A percentile compares a stretch with the other conserved stretches of the same genome.
Conservation (phyloP, 2,888 invertebrate genomes). For the Taenaris catops region DNA sequence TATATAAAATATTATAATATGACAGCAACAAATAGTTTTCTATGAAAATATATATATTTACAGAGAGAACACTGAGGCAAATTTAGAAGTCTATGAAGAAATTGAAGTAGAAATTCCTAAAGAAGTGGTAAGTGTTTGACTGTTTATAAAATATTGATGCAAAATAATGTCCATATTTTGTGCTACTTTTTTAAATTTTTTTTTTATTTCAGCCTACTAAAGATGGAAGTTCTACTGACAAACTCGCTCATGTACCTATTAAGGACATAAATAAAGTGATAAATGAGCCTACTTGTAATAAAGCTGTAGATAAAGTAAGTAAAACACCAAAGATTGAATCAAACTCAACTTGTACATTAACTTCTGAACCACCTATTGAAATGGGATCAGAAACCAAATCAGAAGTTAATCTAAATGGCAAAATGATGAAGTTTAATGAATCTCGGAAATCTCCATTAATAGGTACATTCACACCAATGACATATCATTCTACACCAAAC, state of each 20-base stretch:
- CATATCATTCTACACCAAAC: slow-evolving; percentile 68
- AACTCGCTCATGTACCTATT: slow-evolving; percentile 46
- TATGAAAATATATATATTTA: slow-evolving; percentile 24
- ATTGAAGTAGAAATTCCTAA: slow-evolving; percentile 67
- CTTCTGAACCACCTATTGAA: slow-evolving; percentile 38
- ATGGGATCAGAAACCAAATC: slow-evolving; percentile 38
- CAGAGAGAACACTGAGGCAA: slow-evolving; percentile 71
- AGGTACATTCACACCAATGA: slow-evolving; percentile 60
- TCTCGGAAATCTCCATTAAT: slow-evolving; percentile 63
- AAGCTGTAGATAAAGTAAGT: slow-evolving; percentile 39
- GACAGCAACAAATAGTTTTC: too few species aligned
- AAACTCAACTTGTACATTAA: slow-evolving; percentile 31
- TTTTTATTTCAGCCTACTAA: slow-evolving; percentile 48
- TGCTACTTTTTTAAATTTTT: too few species aligned
- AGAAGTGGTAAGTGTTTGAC: slow-evolving; percentile 48
- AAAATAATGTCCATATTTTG: background rate
- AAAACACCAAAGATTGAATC: slow-evolving; percentile 34
- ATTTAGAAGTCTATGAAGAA: slow-evolving; percentile 75
- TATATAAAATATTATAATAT: too few species aligned
- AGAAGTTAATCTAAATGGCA: slow-evolving; percentile 56
- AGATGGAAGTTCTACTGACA: slow-evolving; percentile 41
- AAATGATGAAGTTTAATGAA: slow-evolving; percentile 61
- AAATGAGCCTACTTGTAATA: slow-evolving; percentile 40
- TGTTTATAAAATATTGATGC: background rate
- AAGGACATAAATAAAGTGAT: slow-evolving; percentile 48